Base-by-base conservation (phyloP, 1,140 invertebrate genomes). In the Zaprionus camerounensis region DNA sequence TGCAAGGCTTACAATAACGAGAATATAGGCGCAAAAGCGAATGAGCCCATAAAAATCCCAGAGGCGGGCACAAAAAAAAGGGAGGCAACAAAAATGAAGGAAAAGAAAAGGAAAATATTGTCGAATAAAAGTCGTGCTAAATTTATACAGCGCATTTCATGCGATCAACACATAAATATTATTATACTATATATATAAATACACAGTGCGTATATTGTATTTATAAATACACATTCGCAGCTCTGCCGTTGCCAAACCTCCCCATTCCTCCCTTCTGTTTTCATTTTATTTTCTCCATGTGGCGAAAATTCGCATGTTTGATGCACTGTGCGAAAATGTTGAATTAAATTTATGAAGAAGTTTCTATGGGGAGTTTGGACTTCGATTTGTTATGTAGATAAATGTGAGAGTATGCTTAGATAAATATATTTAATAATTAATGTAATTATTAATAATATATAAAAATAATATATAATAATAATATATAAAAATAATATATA, bases 161-260 rank as follows among this genome's bases (percentile, higher is more conserved):
- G 81, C 81, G 78, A 88, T 87, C 84, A 88, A 83, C 84, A 84
- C 84, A 87, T 87, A 87, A 87, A 87, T 87, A 88, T 87, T 87
- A 88, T 88, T 87, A 83, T 46, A 46, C 41, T 17, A 46, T 46
- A 46, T 83, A 73, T 85, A 44, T 46, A 11, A 81, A 73, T 85
- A 71, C 69, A 82, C 74, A 80, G 38, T 78, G 57, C 26, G 44
- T 44, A 76, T 56, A 64, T 44, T 7, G 41, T 68, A 63, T 76
- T 67, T 53, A 76, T 64, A 73, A 68, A 80, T 80, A 77, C 61
- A 65, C 58, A 76, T 76, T 75, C 57, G 65, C 71, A 73, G 66
- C 44, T 67, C 55, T n/a, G 9, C n/a, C 15, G 34, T 15, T 3
- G 11, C 38, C 15, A 2, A 41, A 3, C 41, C 17, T 11, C n/a